Evolutionary conservation across 2,797 vertebrate species (phyloP), one percentile per base, ranked within the genome.

Genomic region (Pyrrhura leucotis): DNA sequence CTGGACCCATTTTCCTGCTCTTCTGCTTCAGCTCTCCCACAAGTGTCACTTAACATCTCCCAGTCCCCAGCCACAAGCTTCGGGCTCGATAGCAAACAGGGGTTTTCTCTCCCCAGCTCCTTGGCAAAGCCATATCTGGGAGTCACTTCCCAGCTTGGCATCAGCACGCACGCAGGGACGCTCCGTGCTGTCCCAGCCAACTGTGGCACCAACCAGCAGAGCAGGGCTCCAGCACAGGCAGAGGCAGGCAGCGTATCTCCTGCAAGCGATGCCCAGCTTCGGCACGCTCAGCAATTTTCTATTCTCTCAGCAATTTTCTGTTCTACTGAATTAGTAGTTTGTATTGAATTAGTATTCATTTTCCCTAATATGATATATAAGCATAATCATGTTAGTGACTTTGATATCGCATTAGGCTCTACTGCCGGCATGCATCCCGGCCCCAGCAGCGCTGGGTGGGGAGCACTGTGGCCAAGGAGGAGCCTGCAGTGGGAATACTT

Each of bases 271-370:
- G 71, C 85, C 65, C 85, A 47, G 95, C 95, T 95, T 88, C 44
- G 7, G 87, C 89, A 82, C 19, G 47, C 94, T 95, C 93, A 94
- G 89, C 80, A 80, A 33, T 94, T 98, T 97, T 97, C 94, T 94
- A 93, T 97, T 96, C 95, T 97, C 97, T 98, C 97, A 96, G 97
- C 97, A 97, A 90, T 97, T 98, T 97, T 96, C 93, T 97, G 96
- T 97, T 97, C 97, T 97, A 96, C 96, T 86, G 76, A 98, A 98
- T 98, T 98, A 98, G 96, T 87, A 94, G 96, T 95, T 97, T 96
- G 91, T 97, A 98, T 98, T 97, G 97, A 98, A 98, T 98, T 98
- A 98, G 97, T 97, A 97, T 98, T 98, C 96, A 96, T 98, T 97
- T 97, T 95, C 98, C 90, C 97, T 98, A 97, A 98, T 97, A 97